phyloP scores from a whole-genome alignment of 1,140 invertebrate species.

The Brachionus rubens region DNA sequence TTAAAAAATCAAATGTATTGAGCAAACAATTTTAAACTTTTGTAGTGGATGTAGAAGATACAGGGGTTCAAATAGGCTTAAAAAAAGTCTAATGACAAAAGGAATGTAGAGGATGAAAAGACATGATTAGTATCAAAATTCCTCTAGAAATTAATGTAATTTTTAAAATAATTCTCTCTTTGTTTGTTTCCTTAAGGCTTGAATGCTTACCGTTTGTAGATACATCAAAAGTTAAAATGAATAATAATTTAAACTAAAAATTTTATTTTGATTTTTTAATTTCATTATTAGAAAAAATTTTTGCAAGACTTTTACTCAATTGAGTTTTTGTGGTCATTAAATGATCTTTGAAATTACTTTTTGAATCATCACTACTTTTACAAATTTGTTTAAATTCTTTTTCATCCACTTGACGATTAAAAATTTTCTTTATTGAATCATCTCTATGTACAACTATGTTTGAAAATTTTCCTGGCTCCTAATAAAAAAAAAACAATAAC shows the following conservation, averaged over 20 bases:
- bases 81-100: no score
- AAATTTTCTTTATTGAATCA: neutral
- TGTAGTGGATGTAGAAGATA: no score
- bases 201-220: no score
- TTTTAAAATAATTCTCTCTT: no score
- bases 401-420: neutral
- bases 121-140: no score
- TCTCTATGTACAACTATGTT: slow-evolving; percentile 19
- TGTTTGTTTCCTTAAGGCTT: no score
- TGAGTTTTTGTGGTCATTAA: neutral
- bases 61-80: no score
- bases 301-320: slow-evolving; percentile 2
- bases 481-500: neutral
- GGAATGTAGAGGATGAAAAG: no score
- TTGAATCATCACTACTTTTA: neutral
- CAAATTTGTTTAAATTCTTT: slow-evolving; percentile 1
- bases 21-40: no score
- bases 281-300: slow-evolving; percentile 4
- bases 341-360: slow-evolving; percentile 2
- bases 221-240: neutral
- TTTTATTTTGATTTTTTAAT: neutral
- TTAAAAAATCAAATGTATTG: no score
- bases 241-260: neutral
- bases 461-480: slow-evolving; percentile 23
- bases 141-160: no score